phyloP scores from a whole-genome alignment of 2,797 vertebrate genomes.

The Channallabes apus region DNA sequence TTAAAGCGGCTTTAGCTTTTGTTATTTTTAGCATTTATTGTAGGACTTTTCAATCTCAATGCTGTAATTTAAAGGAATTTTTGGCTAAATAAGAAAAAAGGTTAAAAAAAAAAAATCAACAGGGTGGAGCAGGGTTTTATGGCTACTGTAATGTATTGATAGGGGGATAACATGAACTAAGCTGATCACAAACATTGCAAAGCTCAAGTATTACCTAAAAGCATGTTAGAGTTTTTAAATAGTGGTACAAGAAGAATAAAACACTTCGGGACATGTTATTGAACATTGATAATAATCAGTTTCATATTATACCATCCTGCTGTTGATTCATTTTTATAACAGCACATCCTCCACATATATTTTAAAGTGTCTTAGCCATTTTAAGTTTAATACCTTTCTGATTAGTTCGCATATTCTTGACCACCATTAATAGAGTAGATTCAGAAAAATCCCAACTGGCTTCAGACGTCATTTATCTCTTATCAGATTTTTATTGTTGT shows the following conservation, averaged over 20 bases:
- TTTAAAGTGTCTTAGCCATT: background rate
- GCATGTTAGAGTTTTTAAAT: background rate
- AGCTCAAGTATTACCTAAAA: background rate
- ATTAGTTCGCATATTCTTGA: slow-evolving; percentile 26
- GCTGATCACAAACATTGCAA: background rate
- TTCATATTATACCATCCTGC: background rate
- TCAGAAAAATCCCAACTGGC: slow-evolving; percentile 36
- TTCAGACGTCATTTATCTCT: slow-evolving; percentile 30
- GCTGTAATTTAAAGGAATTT: background rate
- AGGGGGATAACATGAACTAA: background rate
- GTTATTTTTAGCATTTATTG: background rate
- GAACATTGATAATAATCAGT: background rate
- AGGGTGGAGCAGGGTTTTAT: background rate
- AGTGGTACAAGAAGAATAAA: background rate
- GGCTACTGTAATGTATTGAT: background rate
- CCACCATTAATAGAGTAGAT: slow-evolving; percentile 35
- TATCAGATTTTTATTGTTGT: slow-evolving; percentile 42
- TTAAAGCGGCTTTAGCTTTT: background rate
- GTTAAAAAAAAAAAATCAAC: background rate
- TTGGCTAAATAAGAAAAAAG: background rate
- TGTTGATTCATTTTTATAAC: background rate
- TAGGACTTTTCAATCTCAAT: too few relatives aligned
- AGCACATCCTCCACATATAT: background rate
- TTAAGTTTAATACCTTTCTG: slow-evolving; percentile 22
- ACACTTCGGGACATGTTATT: background rate